Conservation (phyloP, 2,888 invertebrate species). For the Odontomyia ornata region DNA sequence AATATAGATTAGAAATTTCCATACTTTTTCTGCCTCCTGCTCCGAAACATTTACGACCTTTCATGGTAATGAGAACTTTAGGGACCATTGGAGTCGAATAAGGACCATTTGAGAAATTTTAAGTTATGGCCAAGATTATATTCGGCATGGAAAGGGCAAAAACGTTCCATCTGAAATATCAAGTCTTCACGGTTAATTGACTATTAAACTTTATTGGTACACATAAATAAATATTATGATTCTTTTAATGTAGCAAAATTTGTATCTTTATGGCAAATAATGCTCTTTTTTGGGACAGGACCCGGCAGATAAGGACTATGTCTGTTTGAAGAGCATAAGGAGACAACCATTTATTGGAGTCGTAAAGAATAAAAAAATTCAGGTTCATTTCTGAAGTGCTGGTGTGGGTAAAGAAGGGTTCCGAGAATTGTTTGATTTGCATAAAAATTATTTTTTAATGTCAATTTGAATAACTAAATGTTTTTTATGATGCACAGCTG, state of each 20-base stretch:
- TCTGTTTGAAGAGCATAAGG: background rate
- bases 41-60: background rate
- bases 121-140: constrained; percentile 6
- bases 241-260: constrained; percentile 16
- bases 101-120: background rate
- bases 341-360: background rate
- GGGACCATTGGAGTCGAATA: background rate
- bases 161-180: background rate
- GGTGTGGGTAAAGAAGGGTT: too few species aligned
- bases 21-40: background rate
- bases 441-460: too few species aligned
- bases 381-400: too few species aligned
- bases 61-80: background rate
- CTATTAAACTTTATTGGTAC: constrained; percentile 38
- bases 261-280: constrained; percentile 9
- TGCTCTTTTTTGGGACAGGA: background rate
- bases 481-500: too few species aligned
- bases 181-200: constrained; percentile 31
- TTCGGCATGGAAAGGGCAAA: background rate
- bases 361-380: background rate
- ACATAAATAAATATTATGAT: constrained; percentile 37
- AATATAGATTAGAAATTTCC: background rate
- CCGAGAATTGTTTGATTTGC: too few species aligned
- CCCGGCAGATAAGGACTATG: background rate
- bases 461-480: too few species aligned